These are phyloP conservation scores for Cardiocondyla obscurior DNA, from an alignment of 1,140 invertebrate species.

Conservation along the genomic window DNA sequence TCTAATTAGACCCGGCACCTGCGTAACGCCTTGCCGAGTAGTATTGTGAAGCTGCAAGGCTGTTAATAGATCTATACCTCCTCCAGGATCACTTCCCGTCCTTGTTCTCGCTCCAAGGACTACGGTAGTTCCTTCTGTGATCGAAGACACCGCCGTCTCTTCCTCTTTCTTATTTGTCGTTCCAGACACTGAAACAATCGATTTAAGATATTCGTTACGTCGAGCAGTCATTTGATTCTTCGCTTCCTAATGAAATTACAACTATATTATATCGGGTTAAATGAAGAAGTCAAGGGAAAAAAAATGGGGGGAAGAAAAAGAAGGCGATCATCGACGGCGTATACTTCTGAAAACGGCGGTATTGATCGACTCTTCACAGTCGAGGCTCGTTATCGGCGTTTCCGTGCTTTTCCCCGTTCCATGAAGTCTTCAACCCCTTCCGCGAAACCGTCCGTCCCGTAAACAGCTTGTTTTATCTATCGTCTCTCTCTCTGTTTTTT, in stretches of 20 bases:
- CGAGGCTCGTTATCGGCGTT: conserved; percentile 66
- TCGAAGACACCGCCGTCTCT: conserved; percentile 71
- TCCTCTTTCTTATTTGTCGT: conserved; percentile 79
- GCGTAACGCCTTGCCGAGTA: conserved; percentile 84
- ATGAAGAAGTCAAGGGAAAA: not conserved
- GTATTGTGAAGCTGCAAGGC: conserved; percentile 86
- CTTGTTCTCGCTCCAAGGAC: conserved; percentile 71
- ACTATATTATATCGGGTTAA: not conserved
- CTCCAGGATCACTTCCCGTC: conserved; percentile 76
- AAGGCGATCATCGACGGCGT: conserved; percentile 38
- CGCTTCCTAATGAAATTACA: not conserved
- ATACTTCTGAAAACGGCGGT: conserved; percentile 55
- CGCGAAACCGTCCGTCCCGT: conserved; percentile 29
- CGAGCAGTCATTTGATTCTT: not conserved
- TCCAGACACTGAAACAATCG: conserved; percentile 76
- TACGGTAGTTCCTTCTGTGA: conserved; percentile 68
- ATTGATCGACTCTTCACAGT: conserved; percentile 66
- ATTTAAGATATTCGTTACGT: conserved; percentile 1
- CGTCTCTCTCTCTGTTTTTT: conserved; percentile 19
- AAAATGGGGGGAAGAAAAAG: conserved; percentile 45
- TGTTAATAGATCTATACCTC: conserved; percentile 85
- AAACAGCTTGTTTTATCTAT: conserved; percentile 61
- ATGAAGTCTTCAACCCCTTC: conserved; percentile 55
- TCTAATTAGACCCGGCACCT: conserved; percentile 85
- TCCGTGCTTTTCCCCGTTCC: conserved; percentile 62